A percentile compares a stretch with the other conserved stretches of the same genome.
These are phyloP conservation scores for Phrixothrix hirtus DNA, from an alignment of 2,888 invertebrate species.

Conservation along the genomic window DNA sequence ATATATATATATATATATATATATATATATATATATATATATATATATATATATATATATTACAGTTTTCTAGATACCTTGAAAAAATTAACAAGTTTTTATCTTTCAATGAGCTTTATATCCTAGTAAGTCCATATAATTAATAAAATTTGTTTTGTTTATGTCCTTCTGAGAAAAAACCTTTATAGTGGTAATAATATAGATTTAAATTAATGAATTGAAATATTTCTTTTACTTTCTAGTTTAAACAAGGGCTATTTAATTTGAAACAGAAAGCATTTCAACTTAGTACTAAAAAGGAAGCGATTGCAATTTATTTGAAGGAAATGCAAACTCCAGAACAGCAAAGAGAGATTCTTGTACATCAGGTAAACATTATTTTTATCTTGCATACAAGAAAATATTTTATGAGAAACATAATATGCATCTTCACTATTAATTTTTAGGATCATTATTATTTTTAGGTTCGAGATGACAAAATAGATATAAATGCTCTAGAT, in stretches of 20 bases:
- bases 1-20: too few species aligned
- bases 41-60: too few species aligned
- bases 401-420: slow-evolving; percentile 8
- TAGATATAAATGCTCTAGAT: slow-evolving; percentile 40
- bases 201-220: neutral
- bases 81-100: too few species aligned
- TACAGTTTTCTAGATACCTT: too few species aligned
- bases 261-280: slow-evolving; percentile 35
- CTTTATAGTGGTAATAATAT: neutral
- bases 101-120: neutral
- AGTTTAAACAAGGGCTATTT: slow-evolving; percentile 38
- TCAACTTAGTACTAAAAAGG: slow-evolving; percentile 35
- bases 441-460: slow-evolving; percentile 5
- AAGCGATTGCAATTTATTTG: slow-evolving; percentile 35
- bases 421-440: neutral
- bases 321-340: slow-evolving; percentile 40
- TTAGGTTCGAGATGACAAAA: slow-evolving; percentile 41
- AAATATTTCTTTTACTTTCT: slow-evolving; percentile 13
- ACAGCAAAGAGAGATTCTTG: slow-evolving; percentile 41
- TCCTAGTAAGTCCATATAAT: neutral
- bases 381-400: neutral
- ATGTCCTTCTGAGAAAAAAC: neutral
- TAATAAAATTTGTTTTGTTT: neutral
- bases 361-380: slow-evolving; percentile 37
- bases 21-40: too few species aligned